Base-by-base conservation (phyloP, 2,113 vertebrate genomes). In the Sinocyclocheilus maitianheensis region DNA sequence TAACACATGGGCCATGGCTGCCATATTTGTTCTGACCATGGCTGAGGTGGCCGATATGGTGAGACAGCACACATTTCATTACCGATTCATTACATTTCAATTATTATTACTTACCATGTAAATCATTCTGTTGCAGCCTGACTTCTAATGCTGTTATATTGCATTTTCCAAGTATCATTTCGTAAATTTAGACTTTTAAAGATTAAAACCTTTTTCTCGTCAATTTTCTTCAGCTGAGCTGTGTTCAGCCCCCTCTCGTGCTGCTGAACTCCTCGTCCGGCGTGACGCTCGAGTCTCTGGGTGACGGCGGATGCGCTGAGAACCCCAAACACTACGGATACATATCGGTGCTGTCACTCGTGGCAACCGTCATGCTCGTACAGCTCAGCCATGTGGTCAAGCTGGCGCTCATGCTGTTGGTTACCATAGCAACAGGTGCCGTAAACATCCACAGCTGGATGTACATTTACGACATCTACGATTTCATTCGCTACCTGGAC, bases 341-440 rank as follows among this genome's bases (percentile, higher is more conserved):
- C 77, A 96, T 98, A 0, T 94, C 96, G 0, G 94, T 98, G 86
- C 92, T 98, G 92, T 96, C 96, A 0, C 96, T 99, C 34, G 94
- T 98, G 3, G 97, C 97, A 75, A 95, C 96, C 55, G 94, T 95
- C 90, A 97, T 98, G 97, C 92, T 99, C 90, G 96, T 99, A 69
- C 98, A 99, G 92, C 96, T 97, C 92, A 98, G 97, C 94, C 97
- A 99, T 92, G 95, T 98, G 93, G 96, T 98, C 85, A 99, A 99
- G 91, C 93, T 99, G 85, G 96, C 96, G 0, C 97, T 99, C 85
- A 99, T 99, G 98, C 90, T 96, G 90, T 92, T 97, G 55, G 95
- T 98, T 81, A 95, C 95, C 0, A 95, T 94, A 5, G 95, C 96
- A 0, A 94, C 94, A 0, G 96, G 96, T 0, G 88, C 95, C 0